phyloP scores from a whole-genome alignment of 2,888 invertebrate genomes.

The Coenonympha glycerion region DNA sequence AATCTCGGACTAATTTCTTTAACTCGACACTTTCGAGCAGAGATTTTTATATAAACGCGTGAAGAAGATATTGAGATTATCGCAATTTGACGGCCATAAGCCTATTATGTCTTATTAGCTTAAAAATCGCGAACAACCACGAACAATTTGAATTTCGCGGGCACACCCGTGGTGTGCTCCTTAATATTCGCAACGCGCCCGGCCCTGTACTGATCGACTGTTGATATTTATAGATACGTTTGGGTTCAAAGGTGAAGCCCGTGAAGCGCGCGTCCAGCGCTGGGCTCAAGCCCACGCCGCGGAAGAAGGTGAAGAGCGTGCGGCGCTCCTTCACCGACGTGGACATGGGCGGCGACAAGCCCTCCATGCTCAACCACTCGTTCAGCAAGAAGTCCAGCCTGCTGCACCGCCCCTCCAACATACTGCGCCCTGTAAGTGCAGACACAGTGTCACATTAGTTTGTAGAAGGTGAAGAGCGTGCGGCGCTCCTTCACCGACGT shows the following conservation, averaged over 20 bases:
- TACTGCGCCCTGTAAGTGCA: constrained; percentile 82
- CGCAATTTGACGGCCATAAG: too few relatives aligned
- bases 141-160: too few relatives aligned
- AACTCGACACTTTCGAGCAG: too few relatives aligned
- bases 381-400: constrained; percentile 75
- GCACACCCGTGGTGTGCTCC: too few relatives aligned
- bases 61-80: too few relatives aligned
- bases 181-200: too few relatives aligned
- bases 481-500: constrained; percentile 62
- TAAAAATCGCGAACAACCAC: too few relatives aligned
- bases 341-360: constrained; percentile 70
- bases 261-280: constrained; percentile 64
- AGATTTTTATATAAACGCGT: too few relatives aligned
- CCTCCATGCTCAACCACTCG: constrained; percentile 75
- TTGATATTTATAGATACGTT: constrained; percentile 68
- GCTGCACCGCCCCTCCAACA: constrained; percentile 81
- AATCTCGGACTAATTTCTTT: too few relatives aligned
- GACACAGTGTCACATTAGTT: background rate
- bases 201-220: constrained; percentile 32
- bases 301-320: constrained; percentile 68
- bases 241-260: constrained; percentile 70
- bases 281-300: constrained; percentile 53
- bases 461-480: constrained; percentile 60
- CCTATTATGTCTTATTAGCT: too few relatives aligned
- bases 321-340: constrained; percentile 62